phyloP scores from a whole-genome alignment of 2,888 invertebrate genomes.

The Dorcus parallelipipedus region DNA sequence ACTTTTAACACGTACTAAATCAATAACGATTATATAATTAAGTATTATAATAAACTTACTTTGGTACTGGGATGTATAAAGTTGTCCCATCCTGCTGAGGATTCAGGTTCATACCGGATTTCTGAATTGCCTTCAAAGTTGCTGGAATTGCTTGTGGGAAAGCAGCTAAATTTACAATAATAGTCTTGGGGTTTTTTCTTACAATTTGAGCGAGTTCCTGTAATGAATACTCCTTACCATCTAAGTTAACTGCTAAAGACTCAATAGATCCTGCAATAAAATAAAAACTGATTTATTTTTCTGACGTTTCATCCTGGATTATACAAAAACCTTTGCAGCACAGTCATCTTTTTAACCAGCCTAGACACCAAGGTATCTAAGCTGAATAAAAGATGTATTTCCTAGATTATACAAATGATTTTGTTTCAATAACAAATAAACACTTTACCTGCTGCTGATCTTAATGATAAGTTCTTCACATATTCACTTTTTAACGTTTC shows the following conservation, averaged over 20 bases:
- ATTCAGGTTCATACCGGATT: slow-evolving; percentile 86
- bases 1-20: neutral
- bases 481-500: slow-evolving; percentile 76
- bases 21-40: neutral
- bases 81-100: slow-evolving; percentile 94
- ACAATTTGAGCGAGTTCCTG: slow-evolving; percentile 87
- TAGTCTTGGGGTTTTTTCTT: slow-evolving; percentile 80
- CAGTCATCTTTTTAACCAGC: too few species aligned
- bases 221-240: slow-evolving; percentile 76
- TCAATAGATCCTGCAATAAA: slow-evolving; percentile 68
- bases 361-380: neutral
- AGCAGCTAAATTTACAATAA: slow-evolving; percentile 77
- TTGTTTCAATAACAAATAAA: neutral
- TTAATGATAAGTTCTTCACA: slow-evolving; percentile 72
- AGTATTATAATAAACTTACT: slow-evolving; percentile 53
- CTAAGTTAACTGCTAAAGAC: slow-evolving; percentile 67
- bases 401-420: too few species aligned
- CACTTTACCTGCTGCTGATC: slow-evolving; percentile 66
- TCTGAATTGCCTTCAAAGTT: slow-evolving; percentile 69
- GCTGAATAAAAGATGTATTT: neutral
- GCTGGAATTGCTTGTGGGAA: slow-evolving; percentile 85
- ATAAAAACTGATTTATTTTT: neutral
- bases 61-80: slow-evolving; percentile 83
- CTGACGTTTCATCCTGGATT: too few species aligned
- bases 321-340: too few species aligned